Evolutionary conservation across 1,140 invertebrate species (phyloP).

Genomic region (Grapholita molesta): DNA sequence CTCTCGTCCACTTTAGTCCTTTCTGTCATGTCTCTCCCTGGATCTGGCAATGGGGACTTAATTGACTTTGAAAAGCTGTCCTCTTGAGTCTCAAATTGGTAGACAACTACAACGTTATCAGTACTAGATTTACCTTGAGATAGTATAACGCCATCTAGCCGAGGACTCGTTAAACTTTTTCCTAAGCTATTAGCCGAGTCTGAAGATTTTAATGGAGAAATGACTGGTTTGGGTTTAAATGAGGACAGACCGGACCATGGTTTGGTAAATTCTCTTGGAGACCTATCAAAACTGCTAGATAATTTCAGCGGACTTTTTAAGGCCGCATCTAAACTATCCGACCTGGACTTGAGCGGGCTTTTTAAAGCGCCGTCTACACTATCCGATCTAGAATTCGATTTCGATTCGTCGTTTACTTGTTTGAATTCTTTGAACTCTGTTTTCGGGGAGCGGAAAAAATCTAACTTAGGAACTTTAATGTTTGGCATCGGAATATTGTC

Average conservation of each 20-base stretch:
- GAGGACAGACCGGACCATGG: constrained; percentile 55
- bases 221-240: constrained; percentile 56
- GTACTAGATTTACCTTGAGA: constrained; percentile 68
- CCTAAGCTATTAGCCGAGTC: constrained; percentile 55
- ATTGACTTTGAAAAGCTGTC: constrained; percentile 45
- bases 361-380: background rate
- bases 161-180: constrained; percentile 56
- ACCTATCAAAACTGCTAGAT: constrained; percentile 52
- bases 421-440: constrained; percentile 61
- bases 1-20: constrained; percentile 63
- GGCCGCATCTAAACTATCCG: constrained; percentile 52
- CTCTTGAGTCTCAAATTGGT: constrained; percentile 63
- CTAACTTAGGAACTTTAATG: constrained; percentile 68
- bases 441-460: constrained; percentile 45
- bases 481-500: constrained; percentile 56
- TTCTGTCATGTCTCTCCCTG: constrained; percentile 56
- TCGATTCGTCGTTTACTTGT: constrained; percentile 52
- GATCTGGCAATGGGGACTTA: constrained; percentile 56
- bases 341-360: constrained; percentile 30
- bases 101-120: constrained; percentile 68
- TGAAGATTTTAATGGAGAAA: constrained; percentile 50
- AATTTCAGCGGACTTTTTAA: constrained; percentile 45
- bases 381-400: constrained; percentile 26
- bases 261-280: constrained; percentile 59
- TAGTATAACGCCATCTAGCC: constrained; percentile 65